phyloP scores from a whole-genome alignment of 2,888 invertebrate genomes.

The Spilosoma lubricipeda region DNA sequence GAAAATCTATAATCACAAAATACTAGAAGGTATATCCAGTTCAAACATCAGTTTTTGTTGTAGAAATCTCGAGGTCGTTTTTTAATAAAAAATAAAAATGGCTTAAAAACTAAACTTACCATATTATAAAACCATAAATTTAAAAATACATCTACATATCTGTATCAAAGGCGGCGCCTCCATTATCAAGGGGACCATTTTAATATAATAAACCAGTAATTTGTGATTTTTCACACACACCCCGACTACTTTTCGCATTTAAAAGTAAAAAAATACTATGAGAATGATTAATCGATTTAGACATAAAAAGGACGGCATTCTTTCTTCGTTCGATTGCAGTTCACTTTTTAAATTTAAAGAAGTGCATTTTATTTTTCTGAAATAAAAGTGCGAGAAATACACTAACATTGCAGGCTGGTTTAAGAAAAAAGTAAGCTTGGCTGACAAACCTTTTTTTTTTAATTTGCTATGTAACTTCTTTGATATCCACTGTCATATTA shows the following conservation, averaged over 20 bases:
- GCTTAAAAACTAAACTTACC: slow-evolving; percentile 1
- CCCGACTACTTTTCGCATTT: slow-evolving; percentile 47
- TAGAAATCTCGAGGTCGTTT: not conserved
- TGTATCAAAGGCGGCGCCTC: slow-evolving; percentile 63
- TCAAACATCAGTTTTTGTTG: not conserved
- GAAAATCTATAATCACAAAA: not conserved
- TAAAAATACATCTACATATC: slow-evolving; percentile 27
- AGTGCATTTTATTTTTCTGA: not conserved
- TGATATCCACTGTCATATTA: too few relatives aligned
- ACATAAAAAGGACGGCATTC: slow-evolving; percentile 9
- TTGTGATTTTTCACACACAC: slow-evolving; percentile 84
- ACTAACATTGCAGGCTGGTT: not conserved
- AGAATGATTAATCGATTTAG: slow-evolving; percentile 36
- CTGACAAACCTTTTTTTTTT: not conserved
- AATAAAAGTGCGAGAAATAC: not conserved
- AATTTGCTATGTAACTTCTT: not conserved
- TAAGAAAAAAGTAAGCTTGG: not conserved
- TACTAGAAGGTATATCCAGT: not conserved
- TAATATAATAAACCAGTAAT: slow-evolving; percentile 69
- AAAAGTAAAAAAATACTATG: slow-evolving; percentile 39
- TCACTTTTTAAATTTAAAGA: slow-evolving; percentile 3
- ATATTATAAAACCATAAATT: slow-evolving; percentile 22
- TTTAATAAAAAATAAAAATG: not conserved
- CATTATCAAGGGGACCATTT: slow-evolving; percentile 50
- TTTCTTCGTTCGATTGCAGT: not conserved